Evolutionary conservation across 2,888 invertebrate genomes (phyloP), one percentile per base, ranked within the genome.

Genomic region (Netelia melanura): DNA sequence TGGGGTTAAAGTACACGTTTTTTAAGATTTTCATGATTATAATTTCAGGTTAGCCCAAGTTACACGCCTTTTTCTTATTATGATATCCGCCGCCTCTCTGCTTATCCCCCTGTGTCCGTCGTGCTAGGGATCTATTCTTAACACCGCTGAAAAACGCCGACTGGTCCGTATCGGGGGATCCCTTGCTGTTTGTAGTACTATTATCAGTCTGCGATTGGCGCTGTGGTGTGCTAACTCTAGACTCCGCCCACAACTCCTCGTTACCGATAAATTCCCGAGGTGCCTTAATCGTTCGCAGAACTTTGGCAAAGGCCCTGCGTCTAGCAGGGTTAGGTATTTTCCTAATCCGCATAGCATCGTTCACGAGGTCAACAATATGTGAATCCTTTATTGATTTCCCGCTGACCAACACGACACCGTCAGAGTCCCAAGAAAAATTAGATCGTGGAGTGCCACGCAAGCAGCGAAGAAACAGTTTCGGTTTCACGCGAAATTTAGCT

Each of bases 281-380:
- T 21, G 52, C 48, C 23, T 80, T 17, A 3, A 74, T 74, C 38
- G 56, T 6, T 78, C 52, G 68, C 30, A 81, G 61, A 43, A 84
- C 38, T 17, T 25, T 23, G 8, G 84, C 80, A 48, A 84, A 71
- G 30, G 71, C 25, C 1, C 43, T 44, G 21, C 75, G 78, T 3
- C 75, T 71, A 10, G 70, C 44, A 0, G 80, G 78, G 48, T 44
- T 52, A 6, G 62, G 6, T 17, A 68, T 44, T 64, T 81, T 76
- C 44, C 72, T 56, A n/a, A 54, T 64, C 21, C 78, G 56, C 64
- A 78, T 72, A 0, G 67, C 83, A 14, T 86, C 77, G 48, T 81
- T 83, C 23, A 86, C 67, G 23, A 80, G 65, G 54, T 80, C 83
- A 17, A 85, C 44, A 62, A 81, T 83, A 56, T 86, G 83, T 11